These are phyloP conservation scores for Scrobipalpa costella DNA, from an alignment of 2,888 invertebrate species.

Conservation along the genomic window DNA sequence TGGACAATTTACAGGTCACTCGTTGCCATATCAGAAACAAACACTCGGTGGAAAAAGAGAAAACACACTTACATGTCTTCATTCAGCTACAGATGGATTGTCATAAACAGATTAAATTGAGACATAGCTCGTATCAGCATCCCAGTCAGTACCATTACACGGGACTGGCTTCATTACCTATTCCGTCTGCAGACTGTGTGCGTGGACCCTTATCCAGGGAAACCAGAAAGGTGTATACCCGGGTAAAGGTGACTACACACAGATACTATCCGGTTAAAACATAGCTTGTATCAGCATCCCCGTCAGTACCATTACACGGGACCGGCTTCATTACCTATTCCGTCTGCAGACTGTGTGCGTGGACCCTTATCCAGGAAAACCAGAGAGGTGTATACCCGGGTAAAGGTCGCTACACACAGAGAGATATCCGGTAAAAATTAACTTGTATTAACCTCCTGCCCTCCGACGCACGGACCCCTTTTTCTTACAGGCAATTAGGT, in stretches of 20 bases:
- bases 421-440: too few relatives aligned
- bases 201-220: constrained; percentile 29
- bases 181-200: constrained; percentile 27
- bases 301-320: constrained; percentile 21
- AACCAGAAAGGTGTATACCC: neutral
- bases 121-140: neutral
- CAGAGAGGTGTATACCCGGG: constrained; percentile 1
- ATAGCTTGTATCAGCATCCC: neutral
- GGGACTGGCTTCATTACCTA: constrained; percentile 28
- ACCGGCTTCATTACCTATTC: constrained; percentile 30
- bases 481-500: too few relatives aligned
- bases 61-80: too few relatives aligned
- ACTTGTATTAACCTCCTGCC: too few relatives aligned
- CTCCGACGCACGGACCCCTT: too few relatives aligned
- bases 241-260: neutral
- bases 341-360: constrained; percentile 27
- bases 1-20: too few relatives aligned
- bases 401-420: neutral
- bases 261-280: neutral
- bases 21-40: too few relatives aligned
- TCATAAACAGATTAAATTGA: too few relatives aligned
- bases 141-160: constrained; percentile 18
- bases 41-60: too few relatives aligned
- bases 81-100: too few relatives aligned
- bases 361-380: constrained; percentile 28